phyloP scores from a whole-genome alignment of 2,888 invertebrate species.

The Dasypogon diadema region DNA sequence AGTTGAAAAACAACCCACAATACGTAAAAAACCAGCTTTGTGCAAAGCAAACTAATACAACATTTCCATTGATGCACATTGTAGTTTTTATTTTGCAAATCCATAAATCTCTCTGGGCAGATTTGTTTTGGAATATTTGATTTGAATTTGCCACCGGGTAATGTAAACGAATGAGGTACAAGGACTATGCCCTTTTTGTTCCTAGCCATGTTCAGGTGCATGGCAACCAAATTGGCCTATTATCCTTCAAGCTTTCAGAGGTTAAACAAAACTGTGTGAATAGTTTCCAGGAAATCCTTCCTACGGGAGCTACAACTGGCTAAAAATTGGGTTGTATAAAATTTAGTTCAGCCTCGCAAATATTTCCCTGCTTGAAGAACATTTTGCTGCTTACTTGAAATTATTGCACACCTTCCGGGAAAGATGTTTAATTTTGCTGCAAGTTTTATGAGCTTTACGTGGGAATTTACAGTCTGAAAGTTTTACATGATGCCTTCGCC shows the following conservation, averaged over 20 bases:
- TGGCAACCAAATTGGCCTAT: not conserved
- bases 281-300: not conserved
- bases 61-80: too few relatives aligned
- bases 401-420: slow-evolving; percentile 4
- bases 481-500: too few relatives aligned
- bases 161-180: too few relatives aligned
- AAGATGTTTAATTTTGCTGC: slow-evolving; percentile 29
- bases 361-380: not conserved
- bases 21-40: too few relatives aligned
- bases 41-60: too few relatives aligned
- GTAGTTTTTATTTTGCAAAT: too few relatives aligned
- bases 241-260: slow-evolving; percentile 3
- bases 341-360: not conserved
- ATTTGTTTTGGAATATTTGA: too few relatives aligned
- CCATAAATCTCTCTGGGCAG: too few relatives aligned
- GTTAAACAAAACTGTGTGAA: not conserved
- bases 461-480: slow-evolving; percentile 6
- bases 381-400: not conserved
- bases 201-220: not conserved
- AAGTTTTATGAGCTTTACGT: slow-evolving; percentile 33
- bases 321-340: not conserved
- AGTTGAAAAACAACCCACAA: too few relatives aligned
- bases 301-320: not conserved
- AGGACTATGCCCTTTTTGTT: too few relatives aligned
- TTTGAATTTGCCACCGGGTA: too few relatives aligned